phyloP scores from a whole-genome alignment of 2,113 vertebrate genomes.

The Lampris megalopsis region DNA sequence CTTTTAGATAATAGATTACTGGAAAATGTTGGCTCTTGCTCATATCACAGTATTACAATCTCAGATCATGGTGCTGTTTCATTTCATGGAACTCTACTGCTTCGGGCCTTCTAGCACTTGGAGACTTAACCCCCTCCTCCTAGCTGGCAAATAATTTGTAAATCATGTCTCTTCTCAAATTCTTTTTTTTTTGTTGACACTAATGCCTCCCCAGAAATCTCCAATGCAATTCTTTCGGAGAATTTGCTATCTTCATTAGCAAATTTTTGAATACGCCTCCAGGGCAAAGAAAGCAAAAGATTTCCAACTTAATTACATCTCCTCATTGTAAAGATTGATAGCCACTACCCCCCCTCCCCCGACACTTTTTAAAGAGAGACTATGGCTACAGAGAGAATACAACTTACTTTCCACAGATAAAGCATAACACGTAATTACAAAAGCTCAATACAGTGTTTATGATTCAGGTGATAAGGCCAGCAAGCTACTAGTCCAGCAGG shows the following conservation, averaged over 20 bases:
- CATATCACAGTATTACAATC: no score
- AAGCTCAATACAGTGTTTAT: neutral
- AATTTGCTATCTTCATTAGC: neutral
- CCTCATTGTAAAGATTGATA: conserved; percentile 1
- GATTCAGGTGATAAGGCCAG: neutral
- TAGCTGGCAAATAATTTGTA: conserved; percentile 5
- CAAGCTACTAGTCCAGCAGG: neutral
- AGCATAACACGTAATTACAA: neutral
- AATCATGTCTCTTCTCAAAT: conserved; percentile 11
- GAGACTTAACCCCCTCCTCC: neutral
- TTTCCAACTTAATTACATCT: conserved; percentile 6
- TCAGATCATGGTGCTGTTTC: neutral
- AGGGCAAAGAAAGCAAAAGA: conserved; percentile 12
- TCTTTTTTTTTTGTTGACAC: neutral
- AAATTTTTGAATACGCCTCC: conserved; percentile 26
- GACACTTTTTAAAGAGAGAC: neutral
- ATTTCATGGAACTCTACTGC: neutral
- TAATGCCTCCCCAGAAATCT: conserved; percentile 1
- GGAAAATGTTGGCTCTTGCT: no score
- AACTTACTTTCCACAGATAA: conserved; percentile 20
- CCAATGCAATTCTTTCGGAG: neutral
- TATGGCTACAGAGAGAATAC: conserved; percentile 24
- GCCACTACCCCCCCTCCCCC: neutral
- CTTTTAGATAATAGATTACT: no score
- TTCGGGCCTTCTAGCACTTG: neutral